A percentile compares a stretch with the other conserved stretches of the same genome.
phyloP scores from a whole-genome alignment of 1,140 invertebrate genomes.

The Saxidomus purpurata region DNA sequence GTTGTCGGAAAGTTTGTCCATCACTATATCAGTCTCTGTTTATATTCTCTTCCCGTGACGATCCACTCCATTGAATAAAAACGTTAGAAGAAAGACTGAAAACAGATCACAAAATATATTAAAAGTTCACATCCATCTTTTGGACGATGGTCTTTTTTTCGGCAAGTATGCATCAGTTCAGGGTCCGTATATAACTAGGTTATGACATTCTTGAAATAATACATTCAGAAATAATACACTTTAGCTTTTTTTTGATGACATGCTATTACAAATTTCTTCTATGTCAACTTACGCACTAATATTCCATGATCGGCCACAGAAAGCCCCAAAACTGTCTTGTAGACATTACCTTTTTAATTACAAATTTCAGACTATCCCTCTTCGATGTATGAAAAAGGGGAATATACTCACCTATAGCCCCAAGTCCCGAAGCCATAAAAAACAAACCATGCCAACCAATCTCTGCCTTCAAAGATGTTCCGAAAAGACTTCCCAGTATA shows the following conservation, averaged over 20 bases:
- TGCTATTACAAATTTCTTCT: too few species aligned
- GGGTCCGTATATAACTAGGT: background rate
- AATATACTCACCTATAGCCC: background rate
- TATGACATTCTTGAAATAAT: background rate
- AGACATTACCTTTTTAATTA: too few species aligned
- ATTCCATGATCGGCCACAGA: too few species aligned
- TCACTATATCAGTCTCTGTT: too few species aligned
- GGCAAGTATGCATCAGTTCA: background rate
- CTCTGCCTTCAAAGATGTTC: slow-evolving; percentile 1
- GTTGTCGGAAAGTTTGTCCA: too few species aligned
- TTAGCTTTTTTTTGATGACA: background rate
- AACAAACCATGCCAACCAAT: slow-evolving; percentile 39
- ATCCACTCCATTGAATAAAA: slow-evolving; percentile 29
- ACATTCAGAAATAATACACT: background rate
- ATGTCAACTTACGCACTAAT: too few species aligned
- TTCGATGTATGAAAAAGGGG: too few species aligned
- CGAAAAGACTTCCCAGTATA: slow-evolving; percentile 13
- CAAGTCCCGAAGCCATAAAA: slow-evolving; percentile 3
- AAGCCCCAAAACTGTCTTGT: background rate
- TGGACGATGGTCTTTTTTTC: background rate
- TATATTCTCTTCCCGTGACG: background rate
- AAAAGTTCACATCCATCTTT: background rate
- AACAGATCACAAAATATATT: background rate
- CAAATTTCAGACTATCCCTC: too few species aligned
- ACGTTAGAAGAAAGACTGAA: slow-evolving; percentile 3